Base-by-base conservation (phyloP, 2,113 vertebrate species). In the Lepisosteus oculatus region DNA sequence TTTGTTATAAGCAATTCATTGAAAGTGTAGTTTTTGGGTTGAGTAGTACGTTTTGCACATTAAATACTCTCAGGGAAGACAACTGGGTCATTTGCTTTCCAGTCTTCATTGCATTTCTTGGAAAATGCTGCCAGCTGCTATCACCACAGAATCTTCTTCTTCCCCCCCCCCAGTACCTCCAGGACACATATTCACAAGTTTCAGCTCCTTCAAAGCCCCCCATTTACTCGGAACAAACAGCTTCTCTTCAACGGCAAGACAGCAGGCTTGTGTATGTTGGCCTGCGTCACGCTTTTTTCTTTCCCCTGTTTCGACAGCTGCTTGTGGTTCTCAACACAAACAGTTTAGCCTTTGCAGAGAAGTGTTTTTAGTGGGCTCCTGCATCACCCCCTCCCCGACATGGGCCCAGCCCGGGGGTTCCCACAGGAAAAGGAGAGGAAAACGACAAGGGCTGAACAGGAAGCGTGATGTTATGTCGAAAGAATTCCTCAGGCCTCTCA, bases 381-480 rank as follows among this genome's bases (percentile, higher is more conserved):
- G 13, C 57, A 8, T 13, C 56, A 12, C 4, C 9, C 9, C 57
- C 57, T 59, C n/a, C 2, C n/a, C 4, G 12, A 4, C 14, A 29
- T 29, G 29, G 13, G 57, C 57, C 12, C 57, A 59, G n/a, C 4
- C 11, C 14, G 12, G 57, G 65, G 66, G 51, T 17, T 64, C 72
- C 69, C 79, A 86, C 82, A 78, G 90, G 87, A 89, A 85, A 83
- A 51, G 56, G 71, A 67, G 69, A 54, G 65, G 78, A 72, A 70
- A 79, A 74, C 70, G 74, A 74, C 47, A 42, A n/a, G 85, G 63
- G 82, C 78, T 75, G 78, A 84, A 84, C 76, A 86, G 88, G 88
- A 91, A 87, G 71, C 70, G 70, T 85, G 77, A 83, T 81, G 77
- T 42, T 29, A 74, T 77, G 76, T 73, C 47, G 57, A 57, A 83